Evolutionary conservation across 2,113 vertebrate species (phyloP).

Genomic region (Oncorhynchus mykiss): DNA sequence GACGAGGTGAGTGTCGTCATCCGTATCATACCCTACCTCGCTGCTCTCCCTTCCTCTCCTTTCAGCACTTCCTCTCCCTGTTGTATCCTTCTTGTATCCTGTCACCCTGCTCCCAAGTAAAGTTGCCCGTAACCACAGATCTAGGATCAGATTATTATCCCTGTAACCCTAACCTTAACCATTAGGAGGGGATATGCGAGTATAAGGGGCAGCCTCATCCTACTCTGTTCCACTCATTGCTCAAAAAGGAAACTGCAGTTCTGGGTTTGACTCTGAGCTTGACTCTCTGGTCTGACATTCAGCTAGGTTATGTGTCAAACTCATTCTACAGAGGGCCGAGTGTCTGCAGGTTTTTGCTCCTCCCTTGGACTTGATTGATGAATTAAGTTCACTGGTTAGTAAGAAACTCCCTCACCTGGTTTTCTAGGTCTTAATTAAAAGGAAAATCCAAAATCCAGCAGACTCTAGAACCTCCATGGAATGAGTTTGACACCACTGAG

Average conservation of each 20-base stretch:
- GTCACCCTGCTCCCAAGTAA: not conserved
- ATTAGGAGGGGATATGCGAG: conserved; percentile 4
- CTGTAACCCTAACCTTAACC: no score
- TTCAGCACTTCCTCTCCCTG: not conserved
- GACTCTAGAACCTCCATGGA: no score
- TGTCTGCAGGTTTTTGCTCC: no score
- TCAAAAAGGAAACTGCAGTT: conserved; percentile 61
- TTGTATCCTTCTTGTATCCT: not conserved
- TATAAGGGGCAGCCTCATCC: not conserved
- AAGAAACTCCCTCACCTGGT: no score
- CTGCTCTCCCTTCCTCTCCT: not conserved
- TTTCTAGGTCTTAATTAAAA: no score
- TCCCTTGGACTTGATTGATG: no score
- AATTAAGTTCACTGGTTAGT: no score
- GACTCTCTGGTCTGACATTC: not conserved
- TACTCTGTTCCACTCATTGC: conserved; percentile 21
- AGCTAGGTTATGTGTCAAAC: not conserved
- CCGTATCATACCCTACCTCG: conserved; percentile 4
- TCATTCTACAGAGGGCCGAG: not conserved
- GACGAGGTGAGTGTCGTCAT: conserved; percentile 71
- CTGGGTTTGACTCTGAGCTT: conserved; percentile 2
- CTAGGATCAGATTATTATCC: conserved; percentile 19
- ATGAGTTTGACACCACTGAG: no score
- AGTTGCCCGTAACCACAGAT: conserved; percentile 5
- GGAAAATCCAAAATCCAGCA: no score